Evolutionary conservation across 2,797 vertebrate species (phyloP).

Genomic region (Sparidentex hasta): DNA sequence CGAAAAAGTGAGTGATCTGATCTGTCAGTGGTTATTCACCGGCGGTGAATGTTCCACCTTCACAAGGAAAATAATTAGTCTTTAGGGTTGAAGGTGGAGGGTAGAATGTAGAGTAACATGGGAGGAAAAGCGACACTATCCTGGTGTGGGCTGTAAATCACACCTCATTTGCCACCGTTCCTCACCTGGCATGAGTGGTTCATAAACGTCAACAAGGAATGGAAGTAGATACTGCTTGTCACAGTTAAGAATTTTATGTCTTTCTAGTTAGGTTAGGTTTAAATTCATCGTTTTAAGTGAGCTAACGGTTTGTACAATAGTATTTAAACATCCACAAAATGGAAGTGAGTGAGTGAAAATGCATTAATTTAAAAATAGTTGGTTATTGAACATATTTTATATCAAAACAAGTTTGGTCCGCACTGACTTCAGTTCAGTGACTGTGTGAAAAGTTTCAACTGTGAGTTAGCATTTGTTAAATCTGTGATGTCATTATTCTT

Average conservation of each 20-base stretch:
- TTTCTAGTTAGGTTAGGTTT: no score
- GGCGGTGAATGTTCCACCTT: neutral
- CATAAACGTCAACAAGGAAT: no score
- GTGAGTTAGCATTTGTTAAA: neutral
- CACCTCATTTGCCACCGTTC: neutral
- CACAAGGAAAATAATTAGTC: neutral
- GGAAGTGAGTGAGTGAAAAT: no score
- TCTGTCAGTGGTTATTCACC: neutral
- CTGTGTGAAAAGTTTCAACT: neutral
- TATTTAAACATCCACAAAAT: no score
- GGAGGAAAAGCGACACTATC: neutral
- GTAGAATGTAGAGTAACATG: neutral
- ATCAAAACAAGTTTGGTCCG: neutral
- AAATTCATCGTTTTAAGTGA: no score
- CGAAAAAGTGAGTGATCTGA: neutral
- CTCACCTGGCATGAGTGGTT: no score
- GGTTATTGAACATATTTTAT: neutral
- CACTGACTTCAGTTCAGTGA: neutral
- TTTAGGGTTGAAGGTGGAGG: neutral
- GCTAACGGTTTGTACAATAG: no score
- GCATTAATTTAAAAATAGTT: neutral
- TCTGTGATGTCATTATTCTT: neutral
- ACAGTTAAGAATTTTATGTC: no score
- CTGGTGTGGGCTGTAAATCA: neutral
- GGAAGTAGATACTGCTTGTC: neutral